Conservation (phyloP, 2,113 vertebrate species). For the Cinclus mexicanus region DNA sequence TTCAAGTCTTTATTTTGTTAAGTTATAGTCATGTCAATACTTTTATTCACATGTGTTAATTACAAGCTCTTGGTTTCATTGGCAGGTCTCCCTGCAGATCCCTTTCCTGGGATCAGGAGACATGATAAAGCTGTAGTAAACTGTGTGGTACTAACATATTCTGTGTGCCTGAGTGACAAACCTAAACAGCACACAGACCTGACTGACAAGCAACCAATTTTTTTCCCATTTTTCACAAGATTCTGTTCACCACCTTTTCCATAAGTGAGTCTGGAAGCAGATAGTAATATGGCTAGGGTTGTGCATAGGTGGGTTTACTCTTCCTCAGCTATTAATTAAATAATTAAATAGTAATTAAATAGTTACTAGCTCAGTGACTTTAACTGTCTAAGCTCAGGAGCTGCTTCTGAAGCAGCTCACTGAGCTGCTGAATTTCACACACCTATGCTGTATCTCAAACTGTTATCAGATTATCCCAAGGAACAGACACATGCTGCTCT, state of each 20-base stretch:
- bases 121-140: neutral
- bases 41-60: neutral
- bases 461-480: neutral
- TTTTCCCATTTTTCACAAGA: neutral
- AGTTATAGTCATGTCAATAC: neutral
- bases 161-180: neutral
- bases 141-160: neutral
- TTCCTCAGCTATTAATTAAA: neutral
- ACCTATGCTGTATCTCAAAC: neutral
- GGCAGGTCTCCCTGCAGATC: neutral
- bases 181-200: neutral
- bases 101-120: neutral
- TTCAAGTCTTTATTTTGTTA: neutral
- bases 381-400: neutral
- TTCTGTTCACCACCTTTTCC: neutral
- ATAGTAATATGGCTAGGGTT: neutral
- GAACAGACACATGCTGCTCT: neutral
- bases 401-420: neutral
- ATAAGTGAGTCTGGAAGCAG: neutral
- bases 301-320: neutral
- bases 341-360: neutral
- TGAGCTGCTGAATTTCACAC: neutral
- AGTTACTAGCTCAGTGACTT: neutral
- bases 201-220: accelerated
- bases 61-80: neutral